Conservation (phyloP, 2,113 vertebrate species). For the Menidia beryllina region DNA sequence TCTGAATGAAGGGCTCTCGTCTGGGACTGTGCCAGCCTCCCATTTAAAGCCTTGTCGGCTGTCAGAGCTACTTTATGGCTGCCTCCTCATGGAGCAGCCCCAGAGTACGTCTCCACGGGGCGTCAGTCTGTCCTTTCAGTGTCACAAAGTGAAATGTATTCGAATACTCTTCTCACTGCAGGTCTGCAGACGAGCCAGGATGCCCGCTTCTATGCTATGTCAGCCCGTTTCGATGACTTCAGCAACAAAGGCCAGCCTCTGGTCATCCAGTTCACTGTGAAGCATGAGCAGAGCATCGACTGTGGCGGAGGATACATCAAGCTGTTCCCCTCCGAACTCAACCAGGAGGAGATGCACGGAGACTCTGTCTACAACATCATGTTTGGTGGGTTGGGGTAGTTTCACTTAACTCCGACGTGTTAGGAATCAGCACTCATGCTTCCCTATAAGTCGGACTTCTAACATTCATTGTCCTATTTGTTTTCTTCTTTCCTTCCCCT, state of each 20-base stretch:
- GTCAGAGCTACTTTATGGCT: not conserved
- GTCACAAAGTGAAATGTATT: not conserved
- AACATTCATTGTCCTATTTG: not conserved
- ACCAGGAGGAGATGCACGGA: slow-evolving; percentile 83
- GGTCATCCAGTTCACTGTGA: slow-evolving; percentile 86
- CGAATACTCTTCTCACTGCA: slow-evolving; percentile 31
- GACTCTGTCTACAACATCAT: slow-evolving; percentile 86
- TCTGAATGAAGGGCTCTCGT: not conserved
- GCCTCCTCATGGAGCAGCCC: not conserved
- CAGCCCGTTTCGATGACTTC: slow-evolving; percentile 83
- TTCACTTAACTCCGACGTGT: not conserved
- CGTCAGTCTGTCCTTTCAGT: not conserved
- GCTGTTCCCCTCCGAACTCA: slow-evolving; percentile 85
- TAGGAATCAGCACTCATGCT: too few species aligned
- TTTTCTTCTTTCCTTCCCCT: not conserved
- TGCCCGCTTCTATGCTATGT: slow-evolving; percentile 84
- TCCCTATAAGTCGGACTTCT: not conserved
- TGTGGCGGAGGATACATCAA: slow-evolving; percentile 85
- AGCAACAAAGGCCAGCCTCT: slow-evolving; percentile 83
- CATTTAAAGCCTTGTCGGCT: not conserved
- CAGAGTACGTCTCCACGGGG: not conserved
- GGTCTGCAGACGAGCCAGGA: slow-evolving; percentile 85
- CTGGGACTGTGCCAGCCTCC: not conserved
- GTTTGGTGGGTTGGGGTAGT: slow-evolving; percentile 76
- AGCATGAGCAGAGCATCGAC: slow-evolving; percentile 86